Conservation (phyloP, 2,113 vertebrate species). For the Tachysurus vachellii region DNA sequence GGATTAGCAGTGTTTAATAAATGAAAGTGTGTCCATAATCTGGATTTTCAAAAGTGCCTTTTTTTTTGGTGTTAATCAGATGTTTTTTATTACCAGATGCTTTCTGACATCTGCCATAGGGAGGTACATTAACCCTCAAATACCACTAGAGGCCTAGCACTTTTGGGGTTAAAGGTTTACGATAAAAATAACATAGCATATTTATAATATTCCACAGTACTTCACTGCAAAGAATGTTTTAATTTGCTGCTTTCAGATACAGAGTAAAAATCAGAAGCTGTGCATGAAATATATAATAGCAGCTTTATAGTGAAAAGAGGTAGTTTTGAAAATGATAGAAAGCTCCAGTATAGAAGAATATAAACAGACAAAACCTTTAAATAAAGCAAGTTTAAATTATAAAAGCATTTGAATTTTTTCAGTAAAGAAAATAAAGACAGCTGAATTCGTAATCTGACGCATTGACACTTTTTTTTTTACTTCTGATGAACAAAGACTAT, state of each 20-base stretch:
- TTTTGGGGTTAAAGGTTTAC: not conserved
- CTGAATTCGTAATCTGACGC: too few relatives aligned
- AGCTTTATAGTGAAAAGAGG: too few relatives aligned
- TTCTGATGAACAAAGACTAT: not conserved
- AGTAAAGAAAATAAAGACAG: too few relatives aligned
- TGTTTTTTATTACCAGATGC: conserved; percentile 78
- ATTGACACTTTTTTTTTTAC: not conserved
- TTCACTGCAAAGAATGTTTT: not conserved
- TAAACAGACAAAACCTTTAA: too few relatives aligned
- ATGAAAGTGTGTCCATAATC: conserved; percentile 80
- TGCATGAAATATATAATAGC: not conserved
- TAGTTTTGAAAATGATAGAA: too few relatives aligned
- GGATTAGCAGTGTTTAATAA: conserved; percentile 79
- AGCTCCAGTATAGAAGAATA: too few relatives aligned
- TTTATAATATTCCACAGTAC: not conserved
- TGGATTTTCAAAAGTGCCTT: conserved; percentile 78
- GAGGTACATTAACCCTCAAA: conserved; percentile 61
- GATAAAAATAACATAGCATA: not conserved
- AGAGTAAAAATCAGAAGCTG: not conserved
- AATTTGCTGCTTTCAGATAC: not conserved
- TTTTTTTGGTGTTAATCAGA: conserved; percentile 79
- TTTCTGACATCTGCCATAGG: conserved; percentile 77
- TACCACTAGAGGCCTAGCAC: not conserved
- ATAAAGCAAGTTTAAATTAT: too few relatives aligned
- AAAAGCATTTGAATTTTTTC: too few relatives aligned